Percentiles rank a stretch among this genome's conserved stretches.
Conservation (phyloP, 1,140 invertebrate species). For the Trichonephila clavipes region DNA sequence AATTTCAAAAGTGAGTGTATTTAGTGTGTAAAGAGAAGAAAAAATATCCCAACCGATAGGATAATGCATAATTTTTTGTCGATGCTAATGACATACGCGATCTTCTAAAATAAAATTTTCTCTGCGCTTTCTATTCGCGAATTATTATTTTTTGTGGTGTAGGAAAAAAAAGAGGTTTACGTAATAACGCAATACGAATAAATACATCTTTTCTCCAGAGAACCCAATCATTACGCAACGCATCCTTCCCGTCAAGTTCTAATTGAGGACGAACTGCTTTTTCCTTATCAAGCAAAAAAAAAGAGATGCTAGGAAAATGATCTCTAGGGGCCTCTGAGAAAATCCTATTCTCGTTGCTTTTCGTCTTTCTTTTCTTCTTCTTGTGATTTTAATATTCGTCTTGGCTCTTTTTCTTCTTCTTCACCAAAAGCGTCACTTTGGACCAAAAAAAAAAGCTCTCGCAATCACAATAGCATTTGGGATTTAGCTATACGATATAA, state of each 20-base stretch:
- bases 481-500: not conserved
- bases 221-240: conserved; percentile 43
- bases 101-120: not conserved
- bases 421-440: not conserved
- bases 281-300: not conserved
- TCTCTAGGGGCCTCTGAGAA: conserved; percentile 46
- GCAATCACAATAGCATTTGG: not conserved
- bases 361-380: not conserved
- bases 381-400: conserved; percentile 23
- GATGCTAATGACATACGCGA: conserved; percentile 39
- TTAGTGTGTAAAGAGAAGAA: conserved; percentile 12
- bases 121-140: not conserved
- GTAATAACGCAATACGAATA: conserved; percentile 56
- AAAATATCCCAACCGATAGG: conserved; percentile 34
- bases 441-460: not conserved
- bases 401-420: not conserved
- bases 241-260: conserved; percentile 49
- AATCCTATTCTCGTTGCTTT: conserved; percentile 35
- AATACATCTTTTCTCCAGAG: conserved; percentile 14
- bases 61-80: conserved; percentile 54
- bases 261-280: conserved; percentile 63
- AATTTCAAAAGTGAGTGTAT: not conserved
- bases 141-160: conserved; percentile 28
- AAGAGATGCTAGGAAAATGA: conserved; percentile 26
- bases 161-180: conserved; percentile 9